Evolutionary conservation across 2,113 vertebrate species (phyloP), one percentile per base, ranked within the genome.

Genomic region (Paradoxurus hermaphroditus): DNA sequence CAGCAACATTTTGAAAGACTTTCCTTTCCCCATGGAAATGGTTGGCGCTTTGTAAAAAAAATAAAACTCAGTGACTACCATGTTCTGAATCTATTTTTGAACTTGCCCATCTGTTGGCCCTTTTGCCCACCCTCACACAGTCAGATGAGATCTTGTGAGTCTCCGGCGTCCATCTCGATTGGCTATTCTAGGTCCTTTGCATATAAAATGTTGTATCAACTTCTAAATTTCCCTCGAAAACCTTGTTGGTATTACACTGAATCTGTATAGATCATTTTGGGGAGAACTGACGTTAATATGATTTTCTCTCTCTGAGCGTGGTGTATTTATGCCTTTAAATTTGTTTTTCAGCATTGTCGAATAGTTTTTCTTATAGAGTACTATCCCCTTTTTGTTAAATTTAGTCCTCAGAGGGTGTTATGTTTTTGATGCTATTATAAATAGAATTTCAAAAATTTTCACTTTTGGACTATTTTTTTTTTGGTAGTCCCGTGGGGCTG

Each of bases 181-280:
- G 85, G 44, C 81, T 83, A 1, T 90, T 95, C 44, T 96, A 11
- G 23, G 75, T 85, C 73, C 53, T 87, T 78, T 92, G 25, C 10
- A 59, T 94, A 29, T 92, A 77, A 81, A 75, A 86, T 77, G 13
- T 4, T 90, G 67, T 77, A 83, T 94, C 12, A 27, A 4, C 41
- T 70, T 93, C 70, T 93, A n/a, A 39, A 85, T 96, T 94, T 91
- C 59, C 73, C 41, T 27, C 65, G 59, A 87, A 87, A 87, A 84
- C 21, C 9, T 9, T 62, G 9, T 75, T 65, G 39, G 46, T 31
- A 39, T 91, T 89, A 5, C 49, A 39, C 21, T 56, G 44, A 75
- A 77, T 44, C 49, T 70, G 18, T 29, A 44, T 68, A 89, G 78
- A 81, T 91, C 46, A 44, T 12, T 81, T 79, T 91, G 15, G 72